Conservation (phyloP, 2,113 vertebrate species). For the Semicossyphus pulcher region DNA sequence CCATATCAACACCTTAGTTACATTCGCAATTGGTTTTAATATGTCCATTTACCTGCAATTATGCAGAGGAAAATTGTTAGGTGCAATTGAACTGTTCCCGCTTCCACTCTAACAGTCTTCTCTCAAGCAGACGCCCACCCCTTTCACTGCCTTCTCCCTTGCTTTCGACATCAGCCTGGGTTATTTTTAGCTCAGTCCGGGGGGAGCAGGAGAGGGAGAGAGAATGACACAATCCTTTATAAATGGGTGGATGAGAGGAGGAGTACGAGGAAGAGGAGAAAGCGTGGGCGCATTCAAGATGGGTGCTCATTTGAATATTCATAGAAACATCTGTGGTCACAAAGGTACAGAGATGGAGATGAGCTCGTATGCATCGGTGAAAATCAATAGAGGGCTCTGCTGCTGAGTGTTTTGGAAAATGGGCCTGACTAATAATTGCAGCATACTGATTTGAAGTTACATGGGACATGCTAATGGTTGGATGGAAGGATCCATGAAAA, state of each 20-base stretch:
- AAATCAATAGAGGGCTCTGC: conserved; percentile 36
- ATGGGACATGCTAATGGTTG: conserved; percentile 26
- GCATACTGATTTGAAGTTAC: conserved; percentile 40
- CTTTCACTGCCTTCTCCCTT: conserved; percentile 8
- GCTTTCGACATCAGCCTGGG: conserved; percentile 56
- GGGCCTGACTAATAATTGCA: conserved; percentile 24
- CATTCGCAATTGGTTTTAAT: not conserved
- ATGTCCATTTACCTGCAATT: not conserved
- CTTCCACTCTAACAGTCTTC: conserved; percentile 15
- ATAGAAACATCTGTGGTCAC: conserved; percentile 62
- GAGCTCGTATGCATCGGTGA: not conserved
- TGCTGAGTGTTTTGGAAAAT: conserved; percentile 12
- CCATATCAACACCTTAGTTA: not conserved
- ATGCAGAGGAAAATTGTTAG: not conserved
- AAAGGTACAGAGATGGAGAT: conserved; percentile 26
- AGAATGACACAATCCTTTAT: conserved; percentile 57
- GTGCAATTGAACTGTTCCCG: not conserved
- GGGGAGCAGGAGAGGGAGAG: conserved; percentile 26
- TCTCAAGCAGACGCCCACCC: conserved; percentile 5
- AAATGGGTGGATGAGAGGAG: conserved; percentile 37
- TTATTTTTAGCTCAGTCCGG: conserved; percentile 77
- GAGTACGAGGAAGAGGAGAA: conserved; percentile 35
- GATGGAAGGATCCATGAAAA: not conserved
- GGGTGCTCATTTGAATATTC: conserved; percentile 66
- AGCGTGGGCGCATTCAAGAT: conserved; percentile 48